Base-by-base conservation (phyloP, 2,797 vertebrate species). In the Gouania willdenowi region DNA sequence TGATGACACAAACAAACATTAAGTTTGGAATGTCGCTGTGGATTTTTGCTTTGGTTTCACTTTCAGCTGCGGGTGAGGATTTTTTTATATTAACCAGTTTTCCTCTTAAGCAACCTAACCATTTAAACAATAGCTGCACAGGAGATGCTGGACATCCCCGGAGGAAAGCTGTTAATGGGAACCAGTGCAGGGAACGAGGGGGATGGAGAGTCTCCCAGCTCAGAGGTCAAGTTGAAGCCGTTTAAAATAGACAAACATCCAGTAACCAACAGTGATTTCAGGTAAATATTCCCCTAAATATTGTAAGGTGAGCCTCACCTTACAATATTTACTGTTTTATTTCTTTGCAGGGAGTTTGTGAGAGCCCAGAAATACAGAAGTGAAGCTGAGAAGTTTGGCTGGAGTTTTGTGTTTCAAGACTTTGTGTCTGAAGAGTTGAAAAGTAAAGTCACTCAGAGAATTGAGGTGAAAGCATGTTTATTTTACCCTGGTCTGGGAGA, bases 371-470 rank as follows among this genome's bases (percentile, higher is more conserved):
- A 94, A 56, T 98, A 93, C 73, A 94, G 79, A 84, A 95, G 93
- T 0, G 95, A 98, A 79, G 95, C 95, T 0, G 93, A 98, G 79
- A 72, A 26, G 0, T 98, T 96, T 33, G 94, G 93, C 1, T 98
- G 97, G 94, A 98, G 97, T 79, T 98, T 99, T 75, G 95, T 99
- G 41, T 99, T 98, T 71, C 90, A 98, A 63, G 94, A 98, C 63
- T 95, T 98, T 39, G 93, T 98, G 23, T 67, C 93, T 0, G 84
- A 90, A 21, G 91, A 94, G 29, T 79, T 93, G 67, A 95, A 90
- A 81, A 90, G 83, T 63, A 95, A 92, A 87, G 89, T 92, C 12
- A 92, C 88, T 2, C 86, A 91, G 66, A 93, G 81, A 26, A 90
- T 97, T 55, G 84, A 95, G 92, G 94, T 97, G 60, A n/a, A n/a